Percentiles rank a stretch among this genome's conserved stretches.
Evolutionary conservation across 2,797 vertebrate genomes (phyloP).

Genomic region (Spinibarbus caldwelli): DNA sequence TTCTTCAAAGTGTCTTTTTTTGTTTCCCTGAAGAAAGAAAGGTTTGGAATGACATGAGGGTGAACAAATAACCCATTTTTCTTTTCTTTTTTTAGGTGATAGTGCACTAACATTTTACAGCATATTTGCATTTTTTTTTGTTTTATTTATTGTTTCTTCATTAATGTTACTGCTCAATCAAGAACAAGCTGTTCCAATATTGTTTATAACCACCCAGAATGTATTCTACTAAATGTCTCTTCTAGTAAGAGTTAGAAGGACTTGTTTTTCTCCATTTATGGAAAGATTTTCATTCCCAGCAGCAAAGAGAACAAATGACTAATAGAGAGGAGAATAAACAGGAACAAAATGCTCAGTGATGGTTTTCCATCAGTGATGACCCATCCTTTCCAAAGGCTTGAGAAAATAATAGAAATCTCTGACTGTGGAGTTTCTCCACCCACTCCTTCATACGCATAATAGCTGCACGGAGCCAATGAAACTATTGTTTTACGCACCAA

Average conservation of each 20-base stretch:
- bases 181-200: neutral
- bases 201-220: neutral
- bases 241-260: conserved; percentile 34
- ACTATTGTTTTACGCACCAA: neutral
- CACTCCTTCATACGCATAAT: neutral
- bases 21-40: neutral
- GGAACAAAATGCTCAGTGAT: conserved; percentile 7
- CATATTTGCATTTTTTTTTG: neutral
- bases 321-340: conserved; percentile 39
- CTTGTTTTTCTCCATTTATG: conserved; percentile 24
- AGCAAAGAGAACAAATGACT: conserved; percentile 23
- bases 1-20: neutral
- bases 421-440: neutral
- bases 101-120: neutral
- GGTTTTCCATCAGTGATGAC: conserved; percentile 37
- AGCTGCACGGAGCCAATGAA: neutral
- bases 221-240: neutral
- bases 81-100: neutral
- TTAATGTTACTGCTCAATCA: neutral
- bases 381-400: conserved; percentile 43
- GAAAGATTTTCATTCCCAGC: conserved; percentile 36
- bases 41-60: neutral
- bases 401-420: conserved; percentile 20
- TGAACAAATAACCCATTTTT: neutral
- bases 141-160: neutral